Conservation (phyloP, 2,888 invertebrate genomes). For the Sthenelais limicola region DNA sequence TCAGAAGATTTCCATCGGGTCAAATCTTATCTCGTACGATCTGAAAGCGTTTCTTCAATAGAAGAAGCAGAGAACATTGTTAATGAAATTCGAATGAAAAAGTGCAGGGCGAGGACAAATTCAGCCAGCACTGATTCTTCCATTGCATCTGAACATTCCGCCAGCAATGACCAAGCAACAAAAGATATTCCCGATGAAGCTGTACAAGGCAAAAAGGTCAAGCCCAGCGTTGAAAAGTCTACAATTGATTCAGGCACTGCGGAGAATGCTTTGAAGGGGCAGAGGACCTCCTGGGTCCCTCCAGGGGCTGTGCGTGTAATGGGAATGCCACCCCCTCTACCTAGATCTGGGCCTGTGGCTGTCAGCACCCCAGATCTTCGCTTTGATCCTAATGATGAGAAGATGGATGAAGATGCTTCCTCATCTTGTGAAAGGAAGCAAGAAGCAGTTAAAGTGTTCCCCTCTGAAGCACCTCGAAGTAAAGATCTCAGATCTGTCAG, state of each 20-base stretch:
- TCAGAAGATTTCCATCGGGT: not conserved
- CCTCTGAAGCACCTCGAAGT: constrained; percentile 2
- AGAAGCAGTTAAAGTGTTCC: not conserved
- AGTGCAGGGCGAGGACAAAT: no score
- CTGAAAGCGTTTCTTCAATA: not conserved
- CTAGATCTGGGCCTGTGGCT: constrained; percentile 15
- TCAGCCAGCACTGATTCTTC: constrained; percentile 7
- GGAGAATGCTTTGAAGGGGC: not conserved
- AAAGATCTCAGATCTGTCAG: constrained; percentile 6
- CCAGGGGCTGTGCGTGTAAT: constrained; percentile 22
- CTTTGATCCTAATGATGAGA: not conserved
- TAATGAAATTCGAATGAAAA: constrained; percentile 19
- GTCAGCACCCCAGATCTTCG: constrained; percentile 31
- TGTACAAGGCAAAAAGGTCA: not conserved
- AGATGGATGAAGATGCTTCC: constrained; percentile 7
- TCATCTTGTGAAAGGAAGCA: not conserved
- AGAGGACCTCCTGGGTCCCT: constrained; percentile 8
- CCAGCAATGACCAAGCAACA: not conserved
- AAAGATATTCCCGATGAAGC: not conserved
- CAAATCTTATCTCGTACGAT: no score
- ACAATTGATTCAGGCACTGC: no score
- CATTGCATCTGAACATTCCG: not conserved
- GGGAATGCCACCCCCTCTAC: constrained; percentile 19
- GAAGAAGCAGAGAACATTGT: constrained; percentile 1
- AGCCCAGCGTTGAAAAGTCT: no score